A percentile compares a stretch with the other conserved stretches of the same genome.
Conservation (phyloP, 2,888 invertebrate genomes). For the Congeria kusceri region DNA sequence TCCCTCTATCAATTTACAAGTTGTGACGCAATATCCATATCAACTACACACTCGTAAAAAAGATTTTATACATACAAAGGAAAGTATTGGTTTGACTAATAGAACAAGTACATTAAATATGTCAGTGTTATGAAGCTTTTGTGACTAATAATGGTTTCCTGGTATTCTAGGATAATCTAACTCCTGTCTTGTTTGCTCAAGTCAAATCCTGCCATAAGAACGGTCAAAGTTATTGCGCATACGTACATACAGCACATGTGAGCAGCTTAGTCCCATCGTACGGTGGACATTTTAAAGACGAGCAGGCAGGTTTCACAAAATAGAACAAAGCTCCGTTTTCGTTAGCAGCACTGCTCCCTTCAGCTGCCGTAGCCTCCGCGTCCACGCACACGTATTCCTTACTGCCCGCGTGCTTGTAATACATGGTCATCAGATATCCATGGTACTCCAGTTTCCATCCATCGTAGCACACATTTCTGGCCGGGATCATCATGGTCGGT, state of each 20-base stretch:
- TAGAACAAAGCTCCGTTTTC: not conserved
- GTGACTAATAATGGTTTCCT: too few species aligned
- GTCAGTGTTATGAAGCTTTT: too few species aligned
- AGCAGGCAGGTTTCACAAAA: not conserved
- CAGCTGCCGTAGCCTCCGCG: not conserved
- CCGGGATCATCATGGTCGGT: not conserved
- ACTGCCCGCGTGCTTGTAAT: not conserved
- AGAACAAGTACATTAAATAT: too few species aligned
- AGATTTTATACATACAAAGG: too few species aligned
- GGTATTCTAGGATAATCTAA: too few species aligned
- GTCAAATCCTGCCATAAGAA: too few species aligned
- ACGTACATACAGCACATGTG: not conserved
- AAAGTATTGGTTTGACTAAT: too few species aligned
- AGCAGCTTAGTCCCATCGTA: constrained; percentile 1
- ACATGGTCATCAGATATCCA: not conserved
- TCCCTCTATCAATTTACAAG: too few species aligned
- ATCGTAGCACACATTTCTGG: not conserved
- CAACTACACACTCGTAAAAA: too few species aligned
- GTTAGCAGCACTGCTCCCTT: not conserved
- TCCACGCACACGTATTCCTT: constrained; percentile 1
- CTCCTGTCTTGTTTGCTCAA: too few species aligned
- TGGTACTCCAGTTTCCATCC: not conserved
- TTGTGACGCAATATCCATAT: too few species aligned
- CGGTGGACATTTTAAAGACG: not conserved
- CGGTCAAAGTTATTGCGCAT: too few species aligned